A percentile compares a stretch with the other conserved stretches of the same genome.
These are phyloP conservation scores for Thereva nobilitata DNA, from an alignment of 2,888 invertebrate genomes.

Conservation along the genomic window DNA sequence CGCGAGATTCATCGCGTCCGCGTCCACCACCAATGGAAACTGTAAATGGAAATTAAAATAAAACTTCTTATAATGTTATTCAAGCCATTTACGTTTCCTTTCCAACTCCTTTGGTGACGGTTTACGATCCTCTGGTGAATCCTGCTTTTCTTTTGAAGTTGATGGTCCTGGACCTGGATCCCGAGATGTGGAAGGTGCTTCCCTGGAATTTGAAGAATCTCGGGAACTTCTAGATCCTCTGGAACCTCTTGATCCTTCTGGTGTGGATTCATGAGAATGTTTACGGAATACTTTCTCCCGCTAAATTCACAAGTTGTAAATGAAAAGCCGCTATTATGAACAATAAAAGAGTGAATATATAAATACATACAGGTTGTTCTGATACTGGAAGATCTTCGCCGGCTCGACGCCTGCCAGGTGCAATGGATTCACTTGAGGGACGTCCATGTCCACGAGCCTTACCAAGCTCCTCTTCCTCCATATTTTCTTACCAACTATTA, in stretches of 20 bases:
- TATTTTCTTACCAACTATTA: background rate
- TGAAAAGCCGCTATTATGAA: background rate
- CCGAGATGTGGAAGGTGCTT: background rate
- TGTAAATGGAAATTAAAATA: no score
- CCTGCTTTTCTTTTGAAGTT: constrained; percentile 10
- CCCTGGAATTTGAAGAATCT: constrained; percentile 20
- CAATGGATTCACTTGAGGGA: constrained; percentile 25
- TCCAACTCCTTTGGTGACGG: background rate
- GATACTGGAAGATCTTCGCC: constrained; percentile 33
- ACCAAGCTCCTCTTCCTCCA: constrained; percentile 37
- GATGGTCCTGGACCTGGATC: constrained; percentile 14
- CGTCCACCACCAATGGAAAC: no score
- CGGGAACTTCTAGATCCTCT: constrained; percentile 19
- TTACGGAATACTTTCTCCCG: constrained; percentile 34
- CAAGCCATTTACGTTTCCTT: background rate
- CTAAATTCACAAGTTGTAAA: constrained; percentile 14
- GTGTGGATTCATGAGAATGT: constrained; percentile 34
- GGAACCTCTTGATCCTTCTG: constrained; percentile 25
- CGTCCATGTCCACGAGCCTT: constrained; percentile 38
- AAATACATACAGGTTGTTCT: constrained; percentile 37
- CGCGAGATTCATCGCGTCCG: no score
- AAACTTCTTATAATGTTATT: no score
- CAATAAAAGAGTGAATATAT: background rate
- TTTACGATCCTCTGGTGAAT: constrained; percentile 1
- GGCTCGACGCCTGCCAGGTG: constrained; percentile 32